Conservation (phyloP, 2,797 vertebrate species). For the Dendrocincla fuliginosa region DNA sequence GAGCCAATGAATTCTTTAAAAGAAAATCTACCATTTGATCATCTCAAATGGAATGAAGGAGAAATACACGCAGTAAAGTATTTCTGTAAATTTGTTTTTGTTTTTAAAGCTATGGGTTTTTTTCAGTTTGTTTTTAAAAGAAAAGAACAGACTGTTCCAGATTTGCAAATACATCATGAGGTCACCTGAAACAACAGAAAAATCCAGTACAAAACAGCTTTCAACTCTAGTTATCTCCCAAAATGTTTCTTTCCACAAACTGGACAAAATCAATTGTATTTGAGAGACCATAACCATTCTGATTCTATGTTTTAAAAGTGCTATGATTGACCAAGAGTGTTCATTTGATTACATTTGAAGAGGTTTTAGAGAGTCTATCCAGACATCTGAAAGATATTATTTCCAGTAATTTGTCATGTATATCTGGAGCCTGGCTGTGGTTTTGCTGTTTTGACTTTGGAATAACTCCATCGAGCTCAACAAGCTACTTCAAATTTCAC, state of each 20-base stretch:
- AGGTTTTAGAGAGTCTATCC: neutral
- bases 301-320: neutral
- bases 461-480: neutral
- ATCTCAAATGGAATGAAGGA: neutral
- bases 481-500: neutral
- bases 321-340: neutral
- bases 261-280: neutral
- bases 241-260: neutral
- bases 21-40: conserved; percentile 6
- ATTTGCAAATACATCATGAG: conserved; percentile 3
- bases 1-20: neutral
- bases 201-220: neutral
- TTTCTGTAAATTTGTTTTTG: conserved; percentile 18
- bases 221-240: neutral
- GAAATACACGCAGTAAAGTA: neutral
- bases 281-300: neutral
- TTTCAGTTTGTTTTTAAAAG: conserved; percentile 20
- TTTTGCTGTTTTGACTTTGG: neutral
- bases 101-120: neutral
- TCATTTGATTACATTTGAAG: neutral
- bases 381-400: neutral
- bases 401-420: neutral
- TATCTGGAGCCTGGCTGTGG: neutral
- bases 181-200: conserved; percentile 23
- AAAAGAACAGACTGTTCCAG: neutral